Base-by-base conservation (phyloP, 2,888 invertebrate species). In the Melieria omissa region DNA sequence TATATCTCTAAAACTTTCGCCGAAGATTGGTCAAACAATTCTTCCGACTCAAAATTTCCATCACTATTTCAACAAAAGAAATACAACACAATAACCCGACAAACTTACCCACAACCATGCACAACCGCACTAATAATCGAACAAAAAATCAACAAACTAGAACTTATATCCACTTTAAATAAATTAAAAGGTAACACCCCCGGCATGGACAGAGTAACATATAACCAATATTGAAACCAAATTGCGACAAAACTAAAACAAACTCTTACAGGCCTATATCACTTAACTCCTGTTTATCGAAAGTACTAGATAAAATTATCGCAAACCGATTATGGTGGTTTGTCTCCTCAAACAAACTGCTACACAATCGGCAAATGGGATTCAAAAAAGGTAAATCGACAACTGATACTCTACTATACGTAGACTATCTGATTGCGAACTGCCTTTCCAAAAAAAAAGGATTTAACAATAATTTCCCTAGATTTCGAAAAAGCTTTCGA, bases 51-150 rank as follows among this genome's bases (percentile, higher is more conserved):
- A 12, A 62, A 62, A 45, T 62, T 62, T 29, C 29, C 29, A 29
- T 8, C 9, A 49, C 16, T 12, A 70, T 41, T 71, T 57, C 29
- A 66, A 49, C 9, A 12, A 49, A 49, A 49, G 12, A 49, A 49
- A 49, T 10, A 49, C 49, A 12, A 10, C 49, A 49, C 9, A 9
- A 10, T 12, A 10, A 10, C 10, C 9, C 9, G 12, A 49, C 49
- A 49, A 10, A 49, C 49, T 10, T 49, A 49, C 9, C 49, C 9
- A 2, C 49, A 49, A 12, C 49, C 49, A 49, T 49, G 12, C 49
- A 10, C 10, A 9, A 49, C 9, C 9, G 49, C 49, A 49, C 9
- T 10, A 49, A 9, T 49, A 49, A 49, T 49, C 9, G 49, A 49
- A 49, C 49, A 49, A 3, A 9, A 49, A 49, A 49, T 49, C 9